These are phyloP conservation scores for Antechinus stuartii DNA, from an alignment of 2,113 vertebrate genomes.

Conservation along the genomic window DNA sequence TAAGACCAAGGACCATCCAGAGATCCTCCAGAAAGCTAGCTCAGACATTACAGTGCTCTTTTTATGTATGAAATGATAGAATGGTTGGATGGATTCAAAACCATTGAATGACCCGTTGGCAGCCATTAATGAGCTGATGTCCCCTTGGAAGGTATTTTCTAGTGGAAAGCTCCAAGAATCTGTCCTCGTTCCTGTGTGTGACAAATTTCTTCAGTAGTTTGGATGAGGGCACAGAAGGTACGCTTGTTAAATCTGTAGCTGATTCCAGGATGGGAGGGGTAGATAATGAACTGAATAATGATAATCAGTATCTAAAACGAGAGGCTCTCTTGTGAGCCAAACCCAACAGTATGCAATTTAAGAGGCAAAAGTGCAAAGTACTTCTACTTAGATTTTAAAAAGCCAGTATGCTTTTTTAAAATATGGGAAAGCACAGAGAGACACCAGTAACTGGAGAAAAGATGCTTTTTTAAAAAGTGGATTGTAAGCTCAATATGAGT, in stretches of 20 bases:
- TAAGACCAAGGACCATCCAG: too few species aligned
- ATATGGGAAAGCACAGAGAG: background rate
- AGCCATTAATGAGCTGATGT: background rate
- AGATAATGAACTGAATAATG: background rate
- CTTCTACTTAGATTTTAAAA: too few species aligned
- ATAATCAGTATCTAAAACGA: too few species aligned
- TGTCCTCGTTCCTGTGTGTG: background rate
- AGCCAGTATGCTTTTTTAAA: too few species aligned
- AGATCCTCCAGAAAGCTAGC: too few species aligned
- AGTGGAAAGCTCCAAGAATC: background rate
- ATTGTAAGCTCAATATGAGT: background rate
- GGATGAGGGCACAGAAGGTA: background rate
- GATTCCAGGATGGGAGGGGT: background rate
- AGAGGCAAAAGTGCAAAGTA: background rate
- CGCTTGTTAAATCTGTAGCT: background rate
- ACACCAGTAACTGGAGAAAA: background rate
- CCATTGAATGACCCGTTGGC: background rate
- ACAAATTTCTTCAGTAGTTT: background rate
- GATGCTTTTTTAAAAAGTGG: background rate
- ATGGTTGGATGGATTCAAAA: background rate
- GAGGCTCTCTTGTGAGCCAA: background rate
- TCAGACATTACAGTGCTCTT: background rate
- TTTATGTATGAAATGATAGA: background rate
- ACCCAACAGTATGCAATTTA: background rate
- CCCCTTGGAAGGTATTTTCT: background rate